Conservation (phyloP, 1,140 invertebrate genomes). For the Zophobas atratus region DNA sequence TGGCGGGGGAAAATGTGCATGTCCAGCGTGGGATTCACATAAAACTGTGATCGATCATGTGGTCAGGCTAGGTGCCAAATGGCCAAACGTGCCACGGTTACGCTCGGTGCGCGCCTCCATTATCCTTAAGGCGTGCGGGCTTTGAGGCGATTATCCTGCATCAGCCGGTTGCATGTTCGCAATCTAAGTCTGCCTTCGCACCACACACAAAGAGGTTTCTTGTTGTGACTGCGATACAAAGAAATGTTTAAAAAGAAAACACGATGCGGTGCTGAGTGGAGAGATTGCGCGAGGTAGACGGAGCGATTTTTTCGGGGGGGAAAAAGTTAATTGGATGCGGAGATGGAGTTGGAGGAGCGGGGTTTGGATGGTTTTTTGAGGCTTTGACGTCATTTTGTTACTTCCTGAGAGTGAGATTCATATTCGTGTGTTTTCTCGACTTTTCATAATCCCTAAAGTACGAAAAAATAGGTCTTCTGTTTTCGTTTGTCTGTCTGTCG, state of each 20-base stretch:
- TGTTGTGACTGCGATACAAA: slow-evolving; percentile 27
- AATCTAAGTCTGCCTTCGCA: slow-evolving; percentile 34
- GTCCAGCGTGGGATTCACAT: slow-evolving; percentile 8
- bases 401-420: no score
- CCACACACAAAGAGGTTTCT: slow-evolving; percentile 33
- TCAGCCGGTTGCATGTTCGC: slow-evolving; percentile 18
- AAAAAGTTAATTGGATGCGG: no score
- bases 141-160: slow-evolving; percentile 5
- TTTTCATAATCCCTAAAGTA: no score
- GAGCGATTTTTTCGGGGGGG: no score
- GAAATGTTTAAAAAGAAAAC: slow-evolving; percentile 2
- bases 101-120: slow-evolving; percentile 22
- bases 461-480: no score
- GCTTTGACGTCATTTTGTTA: no score
- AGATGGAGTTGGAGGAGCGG: no score
- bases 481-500: no score
- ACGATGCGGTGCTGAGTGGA: no score
- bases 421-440: no score
- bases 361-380: no score
- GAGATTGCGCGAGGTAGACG: no score
- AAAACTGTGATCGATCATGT: slow-evolving; percentile 29
- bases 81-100: slow-evolving; percentile 33
- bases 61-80: slow-evolving; percentile 41
- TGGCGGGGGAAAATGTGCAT: not conserved
- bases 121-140: slow-evolving; percentile 10